A percentile compares a stretch with the other conserved stretches of the same genome.
Conservation (phyloP, 2,888 invertebrate genomes). For the Leptothorax acervorum region DNA sequence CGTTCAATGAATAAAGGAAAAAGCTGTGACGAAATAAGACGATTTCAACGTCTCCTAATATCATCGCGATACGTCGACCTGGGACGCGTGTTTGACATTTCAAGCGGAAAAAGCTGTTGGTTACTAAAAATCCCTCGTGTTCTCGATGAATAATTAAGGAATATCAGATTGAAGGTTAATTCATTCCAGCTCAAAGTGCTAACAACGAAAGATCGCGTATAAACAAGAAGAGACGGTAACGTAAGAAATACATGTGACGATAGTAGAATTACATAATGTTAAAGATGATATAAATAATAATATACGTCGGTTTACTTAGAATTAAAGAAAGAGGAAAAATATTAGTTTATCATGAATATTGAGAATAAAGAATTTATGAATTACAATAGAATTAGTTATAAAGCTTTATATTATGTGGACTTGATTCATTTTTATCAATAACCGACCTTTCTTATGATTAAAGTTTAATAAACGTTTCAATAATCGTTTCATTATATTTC, state of each 20-base stretch:
- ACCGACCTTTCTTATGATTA: background rate
- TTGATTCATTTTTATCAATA: background rate
- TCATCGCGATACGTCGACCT: background rate
- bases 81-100: slow-evolving; percentile 30
- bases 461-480: background rate
- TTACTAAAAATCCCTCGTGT: background rate
- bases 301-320: background rate
- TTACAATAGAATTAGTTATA: background rate
- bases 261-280: background rate
- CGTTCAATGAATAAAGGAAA: background rate
- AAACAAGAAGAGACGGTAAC: background rate
- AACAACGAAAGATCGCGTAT: background rate
- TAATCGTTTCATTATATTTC: background rate
- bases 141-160: slow-evolving; percentile 30
- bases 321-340: background rate
- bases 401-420: background rate
- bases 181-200: background rate
- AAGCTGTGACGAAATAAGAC: background rate
- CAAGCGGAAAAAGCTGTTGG: background rate
- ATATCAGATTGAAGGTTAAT: background rate
- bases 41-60: background rate
- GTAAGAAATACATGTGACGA: background rate
- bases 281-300: background rate
- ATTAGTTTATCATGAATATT: background rate
- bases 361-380: background rate